A percentile compares a stretch with the other conserved stretches of the same genome.
phyloP scores from a whole-genome alignment of 2,113 vertebrate genomes.

The Hepsetus odoe region DNA sequence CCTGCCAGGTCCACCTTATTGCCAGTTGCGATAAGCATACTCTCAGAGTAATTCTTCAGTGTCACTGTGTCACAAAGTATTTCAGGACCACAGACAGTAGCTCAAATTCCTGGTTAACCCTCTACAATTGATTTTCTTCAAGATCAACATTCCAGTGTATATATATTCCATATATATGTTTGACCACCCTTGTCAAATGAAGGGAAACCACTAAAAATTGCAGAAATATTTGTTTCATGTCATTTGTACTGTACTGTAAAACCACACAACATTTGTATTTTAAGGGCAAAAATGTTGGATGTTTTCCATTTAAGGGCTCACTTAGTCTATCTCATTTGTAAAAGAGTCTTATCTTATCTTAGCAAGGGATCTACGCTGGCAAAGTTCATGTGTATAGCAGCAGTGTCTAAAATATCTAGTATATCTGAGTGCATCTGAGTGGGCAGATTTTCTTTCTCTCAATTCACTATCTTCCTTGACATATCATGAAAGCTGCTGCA shows the following conservation, averaged over 20 bases:
- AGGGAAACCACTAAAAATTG: no score
- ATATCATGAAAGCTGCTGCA: background rate
- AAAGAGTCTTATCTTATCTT: background rate
- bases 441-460: background rate
- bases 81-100: conserved; percentile 24
- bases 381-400: background rate
- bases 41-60: background rate
- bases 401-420: background rate
- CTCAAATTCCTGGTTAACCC: background rate
- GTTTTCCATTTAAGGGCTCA: background rate
- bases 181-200: no score
- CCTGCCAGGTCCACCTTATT: background rate
- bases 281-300: background rate
- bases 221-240: no score
- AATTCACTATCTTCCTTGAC: background rate
- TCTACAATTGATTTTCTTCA: background rate
- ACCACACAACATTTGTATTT: background rate
- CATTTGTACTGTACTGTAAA: no score
- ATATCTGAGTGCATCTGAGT: background rate
- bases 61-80: background rate
- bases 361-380: background rate
- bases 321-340: background rate
- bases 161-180: no score
- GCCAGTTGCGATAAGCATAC: no score
- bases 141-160: background rate